Conservation (phyloP, 2,797 vertebrate species). For the Brachyalestes nurse region DNA sequence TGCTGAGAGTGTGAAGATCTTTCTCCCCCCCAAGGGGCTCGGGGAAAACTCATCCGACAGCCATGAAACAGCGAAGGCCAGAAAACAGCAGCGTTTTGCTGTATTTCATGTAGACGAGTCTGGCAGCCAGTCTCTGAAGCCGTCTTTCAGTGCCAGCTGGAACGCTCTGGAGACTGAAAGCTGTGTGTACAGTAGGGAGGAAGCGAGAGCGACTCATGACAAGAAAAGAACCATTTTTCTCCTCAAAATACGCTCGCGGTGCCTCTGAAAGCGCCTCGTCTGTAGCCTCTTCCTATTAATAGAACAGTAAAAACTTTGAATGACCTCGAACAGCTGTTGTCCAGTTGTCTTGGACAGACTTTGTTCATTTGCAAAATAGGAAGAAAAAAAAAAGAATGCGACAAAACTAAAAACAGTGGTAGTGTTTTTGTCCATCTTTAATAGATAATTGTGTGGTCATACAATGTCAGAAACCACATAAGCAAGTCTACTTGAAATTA, state of each 20-base stretch:
- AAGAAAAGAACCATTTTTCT: not conserved
- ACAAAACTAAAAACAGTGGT: too few species aligned
- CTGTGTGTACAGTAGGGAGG: conserved; percentile 13
- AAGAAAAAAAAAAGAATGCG: too few species aligned
- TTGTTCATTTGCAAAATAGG: not conserved
- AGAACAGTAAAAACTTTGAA: not conserved
- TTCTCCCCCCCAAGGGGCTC: not conserved
- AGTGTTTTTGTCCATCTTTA: too few species aligned
- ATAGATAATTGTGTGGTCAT: too few species aligned
- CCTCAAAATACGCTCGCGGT: not conserved
- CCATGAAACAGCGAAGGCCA: conserved; percentile 12
- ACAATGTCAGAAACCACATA: too few species aligned
- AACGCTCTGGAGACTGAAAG: conserved; percentile 1
- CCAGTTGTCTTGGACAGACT: not conserved
- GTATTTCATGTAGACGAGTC: not conserved
- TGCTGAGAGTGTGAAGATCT: not conserved
- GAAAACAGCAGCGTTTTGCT: not conserved
- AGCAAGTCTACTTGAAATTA: too few species aligned
- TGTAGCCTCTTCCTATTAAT: not conserved
- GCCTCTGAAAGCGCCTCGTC: not conserved
- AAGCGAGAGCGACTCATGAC: not conserved
- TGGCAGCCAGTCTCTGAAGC: conserved; percentile 15
- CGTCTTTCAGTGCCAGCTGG: conserved; percentile 9
- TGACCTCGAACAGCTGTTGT: not conserved
- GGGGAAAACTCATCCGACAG: not conserved